Evolutionary conservation across 64 coral and sea anemone species (phyloP).

Genomic region (Pocillopora damicornis): DNA sequence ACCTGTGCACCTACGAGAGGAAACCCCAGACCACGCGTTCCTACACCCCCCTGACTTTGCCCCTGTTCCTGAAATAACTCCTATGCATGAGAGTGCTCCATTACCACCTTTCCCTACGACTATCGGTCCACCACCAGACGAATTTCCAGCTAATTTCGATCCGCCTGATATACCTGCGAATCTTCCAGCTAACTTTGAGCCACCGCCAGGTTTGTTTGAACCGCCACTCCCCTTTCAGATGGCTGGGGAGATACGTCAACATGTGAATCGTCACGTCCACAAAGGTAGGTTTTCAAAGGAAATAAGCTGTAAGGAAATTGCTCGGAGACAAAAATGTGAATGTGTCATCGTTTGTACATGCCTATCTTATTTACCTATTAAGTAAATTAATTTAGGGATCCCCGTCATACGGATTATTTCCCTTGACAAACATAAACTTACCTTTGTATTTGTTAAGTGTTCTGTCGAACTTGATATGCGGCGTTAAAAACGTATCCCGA

Average conservation of each 20-base stretch:
- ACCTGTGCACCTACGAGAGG: background rate
- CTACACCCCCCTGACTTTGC: background rate
- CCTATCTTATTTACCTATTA: too few relatives aligned
- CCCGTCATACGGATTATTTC: too few relatives aligned
- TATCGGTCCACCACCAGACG: background rate
- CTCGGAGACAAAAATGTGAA: background rate
- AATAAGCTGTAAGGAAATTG: too few relatives aligned
- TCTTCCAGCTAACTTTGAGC: background rate
- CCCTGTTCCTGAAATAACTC: background rate
- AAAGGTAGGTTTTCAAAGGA: conserved; percentile 3
- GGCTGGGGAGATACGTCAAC: conserved; percentile 19
- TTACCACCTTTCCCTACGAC: background rate
- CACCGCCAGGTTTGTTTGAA: conserved; percentile 1
- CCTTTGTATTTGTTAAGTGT: background rate
- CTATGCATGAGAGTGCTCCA: background rate
- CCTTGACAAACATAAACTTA: background rate
- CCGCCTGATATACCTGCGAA: background rate
- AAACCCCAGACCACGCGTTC: background rate
- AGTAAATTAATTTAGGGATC: too few relatives aligned
- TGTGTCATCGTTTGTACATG: too few relatives aligned
- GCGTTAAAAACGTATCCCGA: too few relatives aligned
- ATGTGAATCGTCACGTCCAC: conserved; percentile 28
- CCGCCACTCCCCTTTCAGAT: background rate
- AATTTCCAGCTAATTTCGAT: background rate
- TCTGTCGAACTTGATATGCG: too few relatives aligned